Conservation (phyloP, 2,113 vertebrate species). For the Panthera tigris region DNA sequence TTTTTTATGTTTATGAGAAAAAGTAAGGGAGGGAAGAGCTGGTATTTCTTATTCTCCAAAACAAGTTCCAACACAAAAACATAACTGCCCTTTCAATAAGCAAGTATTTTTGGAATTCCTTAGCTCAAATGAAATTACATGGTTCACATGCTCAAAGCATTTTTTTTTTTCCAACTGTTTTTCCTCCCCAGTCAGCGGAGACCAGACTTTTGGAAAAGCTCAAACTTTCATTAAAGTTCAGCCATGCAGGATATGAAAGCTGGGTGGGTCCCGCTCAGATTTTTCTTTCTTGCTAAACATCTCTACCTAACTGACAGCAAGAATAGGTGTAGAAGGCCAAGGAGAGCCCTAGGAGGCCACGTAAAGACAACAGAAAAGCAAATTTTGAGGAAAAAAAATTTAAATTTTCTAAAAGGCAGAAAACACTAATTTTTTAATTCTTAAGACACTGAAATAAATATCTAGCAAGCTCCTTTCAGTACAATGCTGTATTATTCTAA, state of each 20-base stretch:
- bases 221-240: slow-evolving; percentile 59
- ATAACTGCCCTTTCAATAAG: slow-evolving; percentile 51
- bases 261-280: background rate
- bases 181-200: slow-evolving; percentile 42
- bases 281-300: slow-evolving; percentile 47
- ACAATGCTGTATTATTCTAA: slow-evolving; percentile 16
- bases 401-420: slow-evolving; percentile 39
- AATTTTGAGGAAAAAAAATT: background rate
- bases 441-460: slow-evolving; percentile 29
- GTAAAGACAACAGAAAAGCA: background rate
- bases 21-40: slow-evolving; percentile 16
- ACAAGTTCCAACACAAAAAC: slow-evolving; percentile 59
- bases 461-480: background rate
- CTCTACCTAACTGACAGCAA: background rate
- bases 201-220: slow-evolving; percentile 62
- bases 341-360: background rate
- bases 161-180: slow-evolving; percentile 46
- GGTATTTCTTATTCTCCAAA: slow-evolving; percentile 45
- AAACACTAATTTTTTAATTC: background rate
- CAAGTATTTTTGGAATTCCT: slow-evolving; percentile 76
- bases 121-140: slow-evolving; percentile 71
- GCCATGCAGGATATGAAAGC: slow-evolving; percentile 42
- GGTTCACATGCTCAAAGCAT: slow-evolving; percentile 57
- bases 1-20: slow-evolving; percentile 44
- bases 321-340: background rate